Evolutionary conservation across 35 echinoderm and acorn worm species (phyloP).

Genomic region (Hemicentrotus pulcherrimus): DNA sequence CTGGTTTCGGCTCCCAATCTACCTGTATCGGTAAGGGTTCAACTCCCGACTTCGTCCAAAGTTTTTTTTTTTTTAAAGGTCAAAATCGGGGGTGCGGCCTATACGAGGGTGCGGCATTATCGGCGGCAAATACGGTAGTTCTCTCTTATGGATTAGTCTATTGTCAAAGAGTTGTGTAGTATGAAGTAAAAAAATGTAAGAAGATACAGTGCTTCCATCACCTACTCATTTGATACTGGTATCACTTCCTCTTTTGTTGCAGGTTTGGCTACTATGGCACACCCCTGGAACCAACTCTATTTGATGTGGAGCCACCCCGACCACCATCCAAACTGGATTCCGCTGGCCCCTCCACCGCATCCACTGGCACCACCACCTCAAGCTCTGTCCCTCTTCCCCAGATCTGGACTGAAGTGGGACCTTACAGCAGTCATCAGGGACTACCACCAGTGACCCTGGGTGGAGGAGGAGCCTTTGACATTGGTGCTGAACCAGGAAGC

Average conservation of each 20-base stretch:
- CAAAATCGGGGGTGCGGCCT: no score
- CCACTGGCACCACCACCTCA: constrained; percentile 39
- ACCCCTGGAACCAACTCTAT: constrained; percentile 89
- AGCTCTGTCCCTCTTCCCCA: neutral
- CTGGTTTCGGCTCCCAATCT: no score
- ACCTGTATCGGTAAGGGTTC: no score
- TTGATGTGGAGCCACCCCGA: constrained; percentile 78
- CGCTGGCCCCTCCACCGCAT: constrained; percentile 35
- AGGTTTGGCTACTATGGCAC: constrained; percentile 94
- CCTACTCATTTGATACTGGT: neutral
- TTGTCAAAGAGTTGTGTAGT: no score
- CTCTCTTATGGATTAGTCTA: no score
- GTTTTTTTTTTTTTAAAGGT: no score
- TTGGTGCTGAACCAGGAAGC: constrained; percentile 2
- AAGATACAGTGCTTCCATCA: neutral
- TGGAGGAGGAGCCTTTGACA: constrained; percentile 29
- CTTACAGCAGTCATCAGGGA: constrained; percentile 16
- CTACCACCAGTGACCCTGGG: neutral
- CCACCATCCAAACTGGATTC: constrained; percentile 50
- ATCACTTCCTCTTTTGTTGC: neutral
- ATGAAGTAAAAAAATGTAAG: neutral
- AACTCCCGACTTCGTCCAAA: no score
- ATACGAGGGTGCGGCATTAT: no score
- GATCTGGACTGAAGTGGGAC: constrained; percentile 22
- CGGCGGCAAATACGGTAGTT: no score